Conservation (phyloP, 2,888 invertebrate species). For the Ectropis crepuscularia region DNA sequence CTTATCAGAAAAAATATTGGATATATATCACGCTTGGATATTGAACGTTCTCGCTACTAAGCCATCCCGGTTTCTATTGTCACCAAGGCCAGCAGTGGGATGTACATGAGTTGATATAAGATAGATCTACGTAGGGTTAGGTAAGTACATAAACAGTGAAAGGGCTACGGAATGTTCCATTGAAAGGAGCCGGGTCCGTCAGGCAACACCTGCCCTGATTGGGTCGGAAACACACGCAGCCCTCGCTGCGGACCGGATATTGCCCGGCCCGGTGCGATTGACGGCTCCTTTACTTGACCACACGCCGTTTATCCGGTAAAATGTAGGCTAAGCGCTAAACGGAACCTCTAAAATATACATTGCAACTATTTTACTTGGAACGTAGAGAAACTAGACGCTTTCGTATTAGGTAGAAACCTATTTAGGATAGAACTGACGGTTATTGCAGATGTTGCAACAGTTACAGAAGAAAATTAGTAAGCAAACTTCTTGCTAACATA, state of each 20-base stretch:
- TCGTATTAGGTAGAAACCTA: no score
- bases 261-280: slow-evolving; percentile 55
- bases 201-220: slow-evolving; percentile 40
- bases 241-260: slow-evolving; percentile 65
- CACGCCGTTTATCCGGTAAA: slow-evolving; percentile 36
- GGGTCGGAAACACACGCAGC: slow-evolving; percentile 61
- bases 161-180: slow-evolving; percentile 41
- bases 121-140: not conserved
- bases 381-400: not conserved
- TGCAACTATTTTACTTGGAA: not conserved
- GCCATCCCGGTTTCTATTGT: no score
- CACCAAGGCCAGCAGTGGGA: no score
- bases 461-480: no score
- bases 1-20: no score
- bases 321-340: slow-evolving; percentile 16
- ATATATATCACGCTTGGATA: not conserved
- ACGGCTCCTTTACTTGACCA: slow-evolving; percentile 52
- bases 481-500: no score
- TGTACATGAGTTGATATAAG: no score
- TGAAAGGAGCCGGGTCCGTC: slow-evolving; percentile 55
- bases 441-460: no score
- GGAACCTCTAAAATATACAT: slow-evolving; percentile 6
- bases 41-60: no score
- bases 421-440: no score
- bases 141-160: slow-evolving; percentile 6